phyloP scores from a whole-genome alignment of 2,797 vertebrate species.

The Sebastes baramenuke region DNA sequence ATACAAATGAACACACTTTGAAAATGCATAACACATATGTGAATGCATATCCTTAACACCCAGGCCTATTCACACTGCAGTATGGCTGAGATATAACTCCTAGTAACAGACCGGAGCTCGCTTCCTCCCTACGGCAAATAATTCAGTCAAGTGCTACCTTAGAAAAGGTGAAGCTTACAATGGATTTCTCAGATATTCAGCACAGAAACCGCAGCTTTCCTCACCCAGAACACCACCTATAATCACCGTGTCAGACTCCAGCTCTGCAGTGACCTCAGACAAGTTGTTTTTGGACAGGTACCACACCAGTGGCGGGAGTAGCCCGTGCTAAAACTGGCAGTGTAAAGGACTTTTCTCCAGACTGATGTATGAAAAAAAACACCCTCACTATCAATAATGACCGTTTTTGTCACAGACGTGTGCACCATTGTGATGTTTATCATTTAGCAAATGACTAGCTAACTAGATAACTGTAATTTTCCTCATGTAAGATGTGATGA shows the following conservation, averaged over 20 bases:
- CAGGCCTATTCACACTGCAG: conserved; percentile 14
- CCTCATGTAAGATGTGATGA: background rate
- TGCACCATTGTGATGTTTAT: conserved; percentile 33
- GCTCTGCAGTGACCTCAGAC: conserved; percentile 75
- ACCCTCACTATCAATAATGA: conserved; percentile 30
- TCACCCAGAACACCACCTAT: conserved; percentile 77
- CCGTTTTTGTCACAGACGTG: conserved; percentile 8
- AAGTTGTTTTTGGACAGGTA: conserved; percentile 82
- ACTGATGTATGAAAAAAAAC: conserved; percentile 42
- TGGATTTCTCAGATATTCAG: conserved; percentile 79
- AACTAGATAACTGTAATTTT: background rate
- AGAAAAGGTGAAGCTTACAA: conserved; percentile 75
- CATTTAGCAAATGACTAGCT: background rate
- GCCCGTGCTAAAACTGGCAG: conserved; percentile 59
- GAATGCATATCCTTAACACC: conserved; percentile 19
- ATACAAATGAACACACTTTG: conserved; percentile 16
- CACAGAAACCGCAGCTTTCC: conserved; percentile 79
- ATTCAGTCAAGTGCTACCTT: conserved; percentile 71
- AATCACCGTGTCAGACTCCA: conserved; percentile 77
- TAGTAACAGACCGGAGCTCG: conserved; percentile 44
- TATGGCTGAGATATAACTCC: conserved; percentile 55
- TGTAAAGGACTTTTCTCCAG: conserved; percentile 51
- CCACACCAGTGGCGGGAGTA: conserved; percentile 68
- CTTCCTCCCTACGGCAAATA: conserved; percentile 76
- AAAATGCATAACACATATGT: conserved; percentile 39